Base-by-base conservation (phyloP, 1,140 invertebrate genomes). In the Yoshiicerus persimilis region DNA sequence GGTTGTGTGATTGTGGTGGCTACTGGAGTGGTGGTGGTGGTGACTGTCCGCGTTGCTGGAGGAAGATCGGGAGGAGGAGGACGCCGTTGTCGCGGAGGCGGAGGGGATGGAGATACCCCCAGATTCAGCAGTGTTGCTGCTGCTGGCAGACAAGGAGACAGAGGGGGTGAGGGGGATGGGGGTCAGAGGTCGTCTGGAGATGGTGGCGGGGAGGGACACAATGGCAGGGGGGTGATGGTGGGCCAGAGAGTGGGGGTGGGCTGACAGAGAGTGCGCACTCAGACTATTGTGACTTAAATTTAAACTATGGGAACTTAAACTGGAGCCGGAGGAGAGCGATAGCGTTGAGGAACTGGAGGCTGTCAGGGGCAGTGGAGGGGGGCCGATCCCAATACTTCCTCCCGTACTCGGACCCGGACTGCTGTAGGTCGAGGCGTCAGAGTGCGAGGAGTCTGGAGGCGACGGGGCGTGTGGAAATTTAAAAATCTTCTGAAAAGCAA, bases 391-490 rank as follows among this genome's bases (percentile, higher is more conserved):
- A 23, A 80, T 80, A 32, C 34, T 87, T 23, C 38, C 39, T 64
- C 39, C 66, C 0, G n/a, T 36, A 25, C 87, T 83, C 30, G 88
- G 87, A 66, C 88, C 89, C 0, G 90, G 89, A 66, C 87, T 88
- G 62, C 77, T 87, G 88, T 90, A 91, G 0, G 89, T 89, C 9
- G 88, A 89, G 10, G 87, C 70, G 16, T 90, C 88, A 2, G 89
- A 90, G 77, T 89, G 87, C 3, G 87, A 86, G 2, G 89, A 90
- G 30, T 91, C 90, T 34, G 89, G 90, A 2, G 89, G 89, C 27
- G 89, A 89, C 4, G 89, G 90, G 1, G 89, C 89, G 25, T 89
- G 88, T 10, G 89, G 88, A 70, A 90, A 89, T 56, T 90, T 90
- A 88, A 89, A 90, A 5, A 87, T 36, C 56, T 90, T 90, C 84